Conservation (phyloP, 2,113 vertebrate species). For the Dascyllus trimaculatus region DNA sequence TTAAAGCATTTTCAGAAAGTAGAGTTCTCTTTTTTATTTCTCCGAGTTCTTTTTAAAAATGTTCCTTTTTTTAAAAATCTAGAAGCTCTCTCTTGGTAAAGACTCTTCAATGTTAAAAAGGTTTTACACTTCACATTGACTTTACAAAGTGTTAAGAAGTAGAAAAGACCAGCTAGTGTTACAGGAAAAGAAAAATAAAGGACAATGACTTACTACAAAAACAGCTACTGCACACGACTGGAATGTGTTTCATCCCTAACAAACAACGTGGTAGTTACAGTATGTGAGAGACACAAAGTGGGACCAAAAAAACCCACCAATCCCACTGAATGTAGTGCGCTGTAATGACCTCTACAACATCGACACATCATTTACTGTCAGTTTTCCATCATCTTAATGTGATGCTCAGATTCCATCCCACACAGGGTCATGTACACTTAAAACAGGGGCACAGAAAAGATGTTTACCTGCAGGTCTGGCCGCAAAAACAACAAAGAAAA, state of each 20-base stretch:
- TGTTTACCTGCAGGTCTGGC: conserved; percentile 5
- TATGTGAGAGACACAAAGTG: conserved; percentile 11
- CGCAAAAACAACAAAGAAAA: not conserved
- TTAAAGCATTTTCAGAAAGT: conserved; percentile 51
- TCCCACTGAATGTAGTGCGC: conserved; percentile 11
- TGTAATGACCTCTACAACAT: conserved; percentile 18
- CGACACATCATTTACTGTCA: conserved; percentile 31
- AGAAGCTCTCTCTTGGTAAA: conserved; percentile 65
- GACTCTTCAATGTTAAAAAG: conserved; percentile 65
- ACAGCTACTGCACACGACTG: conserved; percentile 32
- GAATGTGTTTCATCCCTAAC: conserved; percentile 13
- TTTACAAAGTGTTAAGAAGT: conserved; percentile 70
- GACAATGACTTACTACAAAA: conserved; percentile 29
- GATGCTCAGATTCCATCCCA: not conserved
- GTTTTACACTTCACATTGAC: conserved; percentile 76
- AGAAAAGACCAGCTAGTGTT: conserved; percentile 69
- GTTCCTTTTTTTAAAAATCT: conserved; percentile 73
- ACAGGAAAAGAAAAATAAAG: conserved; percentile 29
- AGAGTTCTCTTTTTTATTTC: not conserved
- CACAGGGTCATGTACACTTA: not conserved
- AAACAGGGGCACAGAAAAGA: not conserved
- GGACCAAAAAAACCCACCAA: not conserved
- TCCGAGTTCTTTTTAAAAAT: conserved; percentile 60
- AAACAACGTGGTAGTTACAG: conserved; percentile 30
- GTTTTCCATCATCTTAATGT: conserved; percentile 6